phyloP scores from a whole-genome alignment of 2,888 invertebrate genomes.

The Megamerina dolium region DNA sequence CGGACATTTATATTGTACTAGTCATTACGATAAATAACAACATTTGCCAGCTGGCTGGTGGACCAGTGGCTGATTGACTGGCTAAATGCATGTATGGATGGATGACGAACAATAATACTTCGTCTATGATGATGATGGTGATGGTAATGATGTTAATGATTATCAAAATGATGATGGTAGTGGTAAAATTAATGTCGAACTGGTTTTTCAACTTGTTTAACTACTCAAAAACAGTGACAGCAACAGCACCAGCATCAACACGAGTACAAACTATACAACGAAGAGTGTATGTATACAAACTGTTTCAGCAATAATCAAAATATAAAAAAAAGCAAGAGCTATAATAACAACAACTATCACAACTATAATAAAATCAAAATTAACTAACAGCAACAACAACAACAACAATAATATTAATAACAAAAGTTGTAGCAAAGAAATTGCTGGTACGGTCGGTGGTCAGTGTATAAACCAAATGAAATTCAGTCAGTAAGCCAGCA shows the following conservation, averaged over 20 bases:
- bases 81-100: background rate
- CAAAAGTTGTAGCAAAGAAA: background rate
- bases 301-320: slow-evolving; percentile 11
- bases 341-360: background rate
- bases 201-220: too few relatives aligned
- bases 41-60: too few relatives aligned
- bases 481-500: too few relatives aligned
- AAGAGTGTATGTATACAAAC: slow-evolving; percentile 6
- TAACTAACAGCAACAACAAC: background rate
- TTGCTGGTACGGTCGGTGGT: too few relatives aligned
- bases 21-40: too few relatives aligned
- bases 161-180: too few relatives aligned
- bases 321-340: slow-evolving; percentile 5
- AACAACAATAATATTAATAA: slow-evolving; percentile 1
- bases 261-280: slow-evolving; percentile 7
- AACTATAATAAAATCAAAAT: background rate
- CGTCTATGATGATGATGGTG: too few relatives aligned
- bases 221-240: slow-evolving; percentile 2
- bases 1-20: too few relatives aligned
- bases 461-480: background rate
- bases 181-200: too few relatives aligned
- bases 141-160: too few relatives aligned
- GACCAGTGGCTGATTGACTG: background rate
- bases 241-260: slow-evolving; percentile 1
- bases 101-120: too few relatives aligned